A percentile compares a stretch with the other conserved stretches of the same genome.
These are phyloP conservation scores for Helobdella robusta DNA, from an alignment of 2,888 invertebrate species.

Conservation along the genomic window DNA sequence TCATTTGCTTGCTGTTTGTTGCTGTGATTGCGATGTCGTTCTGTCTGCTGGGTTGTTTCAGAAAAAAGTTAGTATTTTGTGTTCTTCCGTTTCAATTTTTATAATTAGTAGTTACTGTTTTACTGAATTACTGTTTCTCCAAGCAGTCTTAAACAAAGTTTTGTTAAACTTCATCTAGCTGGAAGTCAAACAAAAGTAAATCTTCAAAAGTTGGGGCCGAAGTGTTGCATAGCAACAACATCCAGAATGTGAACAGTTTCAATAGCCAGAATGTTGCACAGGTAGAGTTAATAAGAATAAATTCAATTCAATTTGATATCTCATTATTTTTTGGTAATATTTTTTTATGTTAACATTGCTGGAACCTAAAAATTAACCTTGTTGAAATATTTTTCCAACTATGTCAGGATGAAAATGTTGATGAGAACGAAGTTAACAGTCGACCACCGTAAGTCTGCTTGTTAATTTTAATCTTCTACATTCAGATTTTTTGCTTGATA, in stretches of 20 bases:
- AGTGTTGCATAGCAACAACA: not conserved
- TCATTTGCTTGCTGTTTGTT: conserved; percentile 3
- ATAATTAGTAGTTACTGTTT: too few relatives aligned
- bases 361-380: too few relatives aligned
- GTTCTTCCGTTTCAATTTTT: not conserved
- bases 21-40: conserved; percentile 10
- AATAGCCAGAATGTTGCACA: not conserved
- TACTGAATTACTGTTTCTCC: too few relatives aligned
- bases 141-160: not conserved
- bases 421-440: too few relatives aligned
- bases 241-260: not conserved
- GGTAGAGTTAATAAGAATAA: not conserved
- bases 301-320: too few relatives aligned
- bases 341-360: too few relatives aligned
- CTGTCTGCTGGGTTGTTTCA: conserved; percentile 21
- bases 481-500: not conserved
- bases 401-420: too few relatives aligned
- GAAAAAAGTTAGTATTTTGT: conserved; percentile 10
- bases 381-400: too few relatives aligned
- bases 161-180: not conserved
- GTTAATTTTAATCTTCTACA: not conserved
- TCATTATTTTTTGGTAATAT: too few relatives aligned
- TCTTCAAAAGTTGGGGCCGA: not conserved
- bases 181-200: not conserved
- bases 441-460: too few relatives aligned